Evolutionary conservation across 2,888 invertebrate species (phyloP), one percentile per base, ranked within the genome.

Genomic region (Kuschelorhynchus macadamiae): DNA sequence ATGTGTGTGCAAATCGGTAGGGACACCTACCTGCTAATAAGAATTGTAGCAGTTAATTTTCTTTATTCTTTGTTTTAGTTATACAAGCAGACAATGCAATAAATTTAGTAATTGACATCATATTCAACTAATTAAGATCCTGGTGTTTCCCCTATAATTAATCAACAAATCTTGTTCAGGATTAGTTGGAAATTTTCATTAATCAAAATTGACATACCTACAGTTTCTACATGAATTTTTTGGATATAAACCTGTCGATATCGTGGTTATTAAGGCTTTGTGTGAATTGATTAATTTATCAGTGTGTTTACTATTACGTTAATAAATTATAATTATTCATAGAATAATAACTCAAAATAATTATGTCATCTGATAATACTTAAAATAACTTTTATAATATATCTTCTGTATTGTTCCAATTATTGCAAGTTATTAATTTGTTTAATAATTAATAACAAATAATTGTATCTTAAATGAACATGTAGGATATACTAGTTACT

Each of bases 81-180:
- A 8, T 39, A 14, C 17, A 1, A 52, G 1, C 1, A 39, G 36
- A 52, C 25, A 25, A 5, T 25, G 16, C 39, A 39, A 16, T 39
- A 39, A 39, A 39, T 12, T n/a, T 12, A 39, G 7, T 25, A 25
- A n/a, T 39, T 52, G 32, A 52, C 39, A 52, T 21, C 52, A 18
- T 52, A 52, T 52, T 52, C 21, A 17, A 52, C 36, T 52, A 52
- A 36, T 52, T 52, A 39, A 36, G 21, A n/a, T 39, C 39, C 52
- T 9, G 36, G 36, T 17, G 20, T 52, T 52, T 52, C 39, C 39
- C 52, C 18, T 2, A 39, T 9, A 20, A 39, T 52, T 39, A 52
- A 3, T 39, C 39, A 39, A n/a, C 39, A 21, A 8, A 39, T 18
- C 39, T 52, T 21, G 12, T 12, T 12, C 9, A 36, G 12, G 11